Evolutionary conservation across 2,113 vertebrate genomes (phyloP).

Genomic region (Tympanuchus pallidicinctus): DNA sequence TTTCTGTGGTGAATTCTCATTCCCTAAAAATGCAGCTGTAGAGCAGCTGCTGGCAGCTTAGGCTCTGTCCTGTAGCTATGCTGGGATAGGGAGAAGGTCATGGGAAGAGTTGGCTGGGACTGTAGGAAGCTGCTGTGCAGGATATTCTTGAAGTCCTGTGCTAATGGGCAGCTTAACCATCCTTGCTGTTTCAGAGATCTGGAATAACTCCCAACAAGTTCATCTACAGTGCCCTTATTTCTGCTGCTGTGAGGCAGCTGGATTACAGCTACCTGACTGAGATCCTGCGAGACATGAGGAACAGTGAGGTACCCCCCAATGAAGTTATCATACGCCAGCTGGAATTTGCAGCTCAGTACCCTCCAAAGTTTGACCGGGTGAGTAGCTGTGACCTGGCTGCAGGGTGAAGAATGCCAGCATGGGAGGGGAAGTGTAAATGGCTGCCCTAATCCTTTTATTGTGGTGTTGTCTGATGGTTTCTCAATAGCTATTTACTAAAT

Average conservation of each 20-base stretch:
- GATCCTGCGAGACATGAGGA: conserved; percentile 87
- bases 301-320: conserved; percentile 83
- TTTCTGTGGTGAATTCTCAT: not conserved
- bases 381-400: not conserved
- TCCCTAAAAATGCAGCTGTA: not conserved
- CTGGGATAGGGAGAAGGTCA: not conserved
- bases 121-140: not conserved
- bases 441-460: not conserved
- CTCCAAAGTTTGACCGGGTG: conserved; percentile 89
- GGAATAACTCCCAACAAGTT: conserved; percentile 86
- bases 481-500: rapidly evolving
- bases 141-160: not conserved
- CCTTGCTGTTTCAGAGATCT: conserved; percentile 75
- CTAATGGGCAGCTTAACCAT: not conserved
- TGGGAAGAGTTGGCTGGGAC: rapidly evolving
- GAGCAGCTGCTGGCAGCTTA: not conserved
- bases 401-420: rapidly evolving
- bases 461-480: not conserved
- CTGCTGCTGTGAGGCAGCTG: conserved; percentile 81
- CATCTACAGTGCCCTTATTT: conserved; percentile 91
- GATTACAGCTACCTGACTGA: conserved; percentile 89
- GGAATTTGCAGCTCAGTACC: conserved; percentile 92
- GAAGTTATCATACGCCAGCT: conserved; percentile 91
- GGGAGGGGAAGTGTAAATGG: rapidly evolving
- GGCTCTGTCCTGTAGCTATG: rapidly evolving